Base-by-base conservation (phyloP, 2,113 vertebrate genomes). In the Alectura lathami region DNA sequence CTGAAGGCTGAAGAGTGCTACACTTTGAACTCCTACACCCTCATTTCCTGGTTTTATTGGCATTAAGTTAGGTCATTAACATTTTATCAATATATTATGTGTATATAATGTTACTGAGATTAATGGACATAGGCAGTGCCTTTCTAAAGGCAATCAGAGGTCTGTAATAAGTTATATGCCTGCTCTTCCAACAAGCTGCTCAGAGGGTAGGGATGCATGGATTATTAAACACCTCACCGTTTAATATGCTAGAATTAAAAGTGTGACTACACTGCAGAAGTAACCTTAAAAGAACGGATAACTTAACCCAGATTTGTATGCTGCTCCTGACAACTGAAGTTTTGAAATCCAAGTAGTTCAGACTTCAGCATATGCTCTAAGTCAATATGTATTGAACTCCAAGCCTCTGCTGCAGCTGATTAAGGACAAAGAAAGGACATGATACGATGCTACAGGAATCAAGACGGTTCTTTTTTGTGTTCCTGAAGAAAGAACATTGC, bases 21-120 rank as follows among this genome's bases (percentile, higher is more conserved):
- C 83, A 83, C 94, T 96, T 93, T 95, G 86, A 95, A 95, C 93
- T 93, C 89, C 68, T 78, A 56, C 89, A 94, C 73, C 51, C 93
- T 93, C 79, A 91, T 96, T 95, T 90, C 94, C 91, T 88, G 91
- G 60, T 93, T 90, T 96, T 90, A 96, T 89, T 93, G 88, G 93
- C 91, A 88, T 90, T 93, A 94, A 96, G 85, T 76, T 93, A 69
- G 85, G 88, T 95, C 93, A 94, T 96, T 95, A 96, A 88, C 94
- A 94, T 96, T 94, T 96, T 92, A 93, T 95, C 93, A 94, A 96
- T 96, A 93, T 86, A 93, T 95, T 94, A 93, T 92, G 88, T 88
- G 86, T 95, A 81, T 90, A 91, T 93, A 93, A 95, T 53, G 56
- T 91, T 96, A 93, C 73, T 68, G 89, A 96, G 94, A 97, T 97